Percentiles rank a stretch among this genome's conserved stretches.
Conservation (phyloP, 2,888 invertebrate species). For the Pharmacophagus antenor region DNA sequence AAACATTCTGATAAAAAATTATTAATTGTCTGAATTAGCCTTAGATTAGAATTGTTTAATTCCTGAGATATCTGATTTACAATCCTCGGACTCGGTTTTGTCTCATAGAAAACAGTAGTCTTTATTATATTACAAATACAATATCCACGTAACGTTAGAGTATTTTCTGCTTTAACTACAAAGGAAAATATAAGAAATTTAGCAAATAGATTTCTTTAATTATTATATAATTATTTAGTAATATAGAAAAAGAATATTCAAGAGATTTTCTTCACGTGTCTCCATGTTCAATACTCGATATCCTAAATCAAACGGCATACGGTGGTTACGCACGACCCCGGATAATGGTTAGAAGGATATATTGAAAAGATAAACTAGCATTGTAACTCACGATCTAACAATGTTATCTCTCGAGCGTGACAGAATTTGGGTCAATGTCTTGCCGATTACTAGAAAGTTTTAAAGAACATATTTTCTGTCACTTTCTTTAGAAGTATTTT, state of each 20-base stretch:
- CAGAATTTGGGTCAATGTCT: conserved; percentile 62
- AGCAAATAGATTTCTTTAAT: not conserved
- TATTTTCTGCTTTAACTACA: not conserved
- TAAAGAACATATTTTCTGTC: conserved; percentile 16
- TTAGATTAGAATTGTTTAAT: not conserved
- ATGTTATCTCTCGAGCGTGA: conserved; percentile 53
- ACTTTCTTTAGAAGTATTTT: conserved; percentile 9
- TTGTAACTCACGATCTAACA: conserved; percentile 29
- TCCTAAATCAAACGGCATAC: conserved; percentile 16
- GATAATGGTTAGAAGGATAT: conserved; percentile 23
- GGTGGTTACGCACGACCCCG: conserved; percentile 14
- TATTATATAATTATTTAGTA: not conserved
- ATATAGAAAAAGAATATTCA: not conserved
- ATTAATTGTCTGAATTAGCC: no score
- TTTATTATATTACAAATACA: not conserved
- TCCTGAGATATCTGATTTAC: not conserved
- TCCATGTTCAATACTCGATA: conserved; percentile 1
- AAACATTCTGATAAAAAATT: not conserved
- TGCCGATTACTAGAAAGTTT: conserved; percentile 8
- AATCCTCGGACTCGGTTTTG: no score
- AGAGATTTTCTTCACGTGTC: not conserved
- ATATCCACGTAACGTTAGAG: no score
- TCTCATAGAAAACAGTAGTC: not conserved
- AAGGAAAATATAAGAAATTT: not conserved
- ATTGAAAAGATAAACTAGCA: conserved; percentile 29